Conservation (phyloP, 2,797 vertebrate species). For the Galaxias olidus region DNA sequence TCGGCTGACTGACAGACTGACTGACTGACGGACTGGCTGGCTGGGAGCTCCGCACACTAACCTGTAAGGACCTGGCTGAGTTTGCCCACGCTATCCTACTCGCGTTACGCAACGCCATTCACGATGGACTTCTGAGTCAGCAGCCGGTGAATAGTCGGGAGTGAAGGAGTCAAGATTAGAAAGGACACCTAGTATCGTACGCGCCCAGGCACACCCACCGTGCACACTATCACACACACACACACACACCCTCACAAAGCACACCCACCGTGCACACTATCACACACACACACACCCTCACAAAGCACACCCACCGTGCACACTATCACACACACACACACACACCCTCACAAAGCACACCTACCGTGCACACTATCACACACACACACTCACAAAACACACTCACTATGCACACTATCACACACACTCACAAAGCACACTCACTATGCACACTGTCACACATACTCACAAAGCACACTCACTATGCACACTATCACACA, state of each 20-base stretch:
- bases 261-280: too few relatives aligned
- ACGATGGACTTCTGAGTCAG: conserved; percentile 70
- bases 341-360: conserved; percentile 3
- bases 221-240: conserved; percentile 18
- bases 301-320: too few relatives aligned
- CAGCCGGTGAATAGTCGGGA: conserved; percentile 42
- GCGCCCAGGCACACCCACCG: conserved; percentile 13
- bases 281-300: conserved; percentile 7
- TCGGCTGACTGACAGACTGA: too few relatives aligned
- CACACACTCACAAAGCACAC: conserved; percentile 13
- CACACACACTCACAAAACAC: too few relatives aligned
- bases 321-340: conserved; percentile 22
- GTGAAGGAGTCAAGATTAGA: conserved; percentile 21
- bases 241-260: conserved; percentile 3
- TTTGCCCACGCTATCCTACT: conserved; percentile 51
- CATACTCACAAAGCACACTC: too few relatives aligned
- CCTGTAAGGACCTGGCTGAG: conserved; percentile 51
- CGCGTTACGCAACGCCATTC: conserved; percentile 66
- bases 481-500: neutral
- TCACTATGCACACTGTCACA: conserved; percentile 18
- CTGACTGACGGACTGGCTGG: conserved; percentile 26
- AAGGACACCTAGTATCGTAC: neutral
- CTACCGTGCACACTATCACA: too few relatives aligned
- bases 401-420: neutral
- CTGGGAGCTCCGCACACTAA: conserved; percentile 51